Conservation (phyloP, 2,797 vertebrate genomes). For the Argyrosomus regius region DNA sequence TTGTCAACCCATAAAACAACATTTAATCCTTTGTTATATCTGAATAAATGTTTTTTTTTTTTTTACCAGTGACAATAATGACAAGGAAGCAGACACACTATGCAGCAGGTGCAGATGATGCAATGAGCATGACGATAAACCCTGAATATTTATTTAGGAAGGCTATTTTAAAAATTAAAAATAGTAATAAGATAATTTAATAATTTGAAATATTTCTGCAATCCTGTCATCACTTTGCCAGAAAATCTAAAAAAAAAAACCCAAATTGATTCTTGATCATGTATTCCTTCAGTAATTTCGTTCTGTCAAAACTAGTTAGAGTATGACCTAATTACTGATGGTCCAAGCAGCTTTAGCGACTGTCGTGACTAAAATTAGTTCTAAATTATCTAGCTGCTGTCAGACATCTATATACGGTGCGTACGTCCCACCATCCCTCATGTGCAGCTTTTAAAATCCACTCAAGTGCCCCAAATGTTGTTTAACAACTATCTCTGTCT, state of each 20-base stretch:
- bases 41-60: background rate
- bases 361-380: constrained; percentile 35
- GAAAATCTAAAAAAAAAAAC: background rate
- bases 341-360: constrained; percentile 26
- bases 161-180: background rate
- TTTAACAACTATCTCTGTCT: constrained; percentile 23
- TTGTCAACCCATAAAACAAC: background rate
- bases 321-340: constrained; percentile 44
- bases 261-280: constrained; percentile 11
- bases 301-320: constrained; percentile 30
- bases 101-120: background rate
- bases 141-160: background rate
- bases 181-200: background rate
- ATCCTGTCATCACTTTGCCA: background rate
- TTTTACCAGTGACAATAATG: no score
- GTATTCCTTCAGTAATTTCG: constrained; percentile 16
- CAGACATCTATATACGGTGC: background rate
- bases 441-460: constrained; percentile 20
- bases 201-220: background rate
- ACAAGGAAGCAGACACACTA: background rate
- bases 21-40: background rate
- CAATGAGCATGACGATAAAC: background rate
- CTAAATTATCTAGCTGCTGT: constrained; percentile 13
- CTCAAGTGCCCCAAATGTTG: constrained; percentile 12
- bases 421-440: background rate